A percentile compares a stretch with the other conserved stretches of the same genome.
These are phyloP conservation scores for Samia ricini DNA, from an alignment of 1,140 invertebrate genomes.

Conservation along the genomic window DNA sequence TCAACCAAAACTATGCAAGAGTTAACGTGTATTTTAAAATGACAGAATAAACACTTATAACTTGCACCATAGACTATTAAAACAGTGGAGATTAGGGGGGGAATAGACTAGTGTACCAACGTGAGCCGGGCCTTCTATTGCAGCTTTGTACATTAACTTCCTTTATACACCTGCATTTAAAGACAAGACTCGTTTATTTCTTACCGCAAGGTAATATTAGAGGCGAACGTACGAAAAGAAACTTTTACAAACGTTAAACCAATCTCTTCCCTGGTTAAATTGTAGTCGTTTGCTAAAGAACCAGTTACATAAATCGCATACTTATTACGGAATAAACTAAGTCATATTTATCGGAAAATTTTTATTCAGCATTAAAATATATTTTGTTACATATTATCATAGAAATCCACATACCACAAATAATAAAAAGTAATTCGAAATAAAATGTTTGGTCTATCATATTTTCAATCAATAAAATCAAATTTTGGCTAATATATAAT, in stretches of 20 bases:
- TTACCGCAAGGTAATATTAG: conserved; percentile 21
- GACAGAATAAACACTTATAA: conserved; percentile 9
- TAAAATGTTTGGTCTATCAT: no score
- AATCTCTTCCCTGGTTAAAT: no score
- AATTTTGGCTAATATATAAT: no score
- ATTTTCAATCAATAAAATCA: no score
- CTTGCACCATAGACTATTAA: conserved; percentile 33
- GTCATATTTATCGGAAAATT: no score
- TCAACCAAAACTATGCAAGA: not conserved
- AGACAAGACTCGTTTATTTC: conserved; percentile 57
- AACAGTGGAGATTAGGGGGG: conserved; percentile 55
- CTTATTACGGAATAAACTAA: no score
- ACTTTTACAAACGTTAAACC: not conserved
- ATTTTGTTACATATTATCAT: no score
- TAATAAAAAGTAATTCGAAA: no score
- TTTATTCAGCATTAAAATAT: no score
- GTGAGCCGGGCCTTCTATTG: conserved; percentile 57
- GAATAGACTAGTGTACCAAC: conserved; percentile 57
- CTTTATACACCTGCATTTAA: conserved; percentile 69
- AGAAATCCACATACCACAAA: no score
- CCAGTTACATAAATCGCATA: no score
- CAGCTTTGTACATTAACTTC: conserved; percentile 71
- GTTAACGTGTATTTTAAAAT: not conserved
- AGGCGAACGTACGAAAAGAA: not conserved
- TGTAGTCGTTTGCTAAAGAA: no score